Evolutionary conservation across 2,797 vertebrate genomes (phyloP), one percentile per base, ranked within the genome.

Genomic region (Nothura maculosa): DNA sequence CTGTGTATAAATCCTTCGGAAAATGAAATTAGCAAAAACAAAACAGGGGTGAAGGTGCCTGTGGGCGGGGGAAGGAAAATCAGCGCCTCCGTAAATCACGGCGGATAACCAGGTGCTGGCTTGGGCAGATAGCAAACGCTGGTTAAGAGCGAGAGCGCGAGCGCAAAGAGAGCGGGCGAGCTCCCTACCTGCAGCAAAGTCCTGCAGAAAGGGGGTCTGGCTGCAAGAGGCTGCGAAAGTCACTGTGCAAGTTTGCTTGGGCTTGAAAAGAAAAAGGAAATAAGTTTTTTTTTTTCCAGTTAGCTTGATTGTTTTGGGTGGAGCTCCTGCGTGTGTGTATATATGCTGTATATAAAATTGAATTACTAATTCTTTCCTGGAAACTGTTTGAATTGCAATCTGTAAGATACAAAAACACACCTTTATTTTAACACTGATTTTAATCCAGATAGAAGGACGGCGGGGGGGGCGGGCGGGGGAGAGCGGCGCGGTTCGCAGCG

Each of bases 321-420:
- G 84, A 90, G 85, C 78, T 93, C 88, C 64, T 81, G 67, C 54
- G 6, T 87, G 90, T 81, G 87, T 94, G 75, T 92, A 93, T 95
- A 93, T 94, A 94, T 58, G 93, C 91, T 82, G 93, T 90, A 95
- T 95, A 96, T 96, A 95, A 96, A 89, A 97, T 90, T 96, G 93
- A 96, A 96, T 97, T 96, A 97, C 96, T 96, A 97, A 97, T 97
- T 97, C 97, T 97, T 97, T 96, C 96, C 96, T 97, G 96, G 97
- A 98, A 98, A 98, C 97, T 97, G 88, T 97, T 97, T 97, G 96
- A 98, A 98, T 98, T 98, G 92, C 97, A 98, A 97, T 96, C 97
- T 96, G 94, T 95, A 91, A 97, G 97, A 97, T 96, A 92, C 92
- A 95, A 96, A 94, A 96, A 97, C 96, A 98, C 97, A 97, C 91